phyloP scores from a whole-genome alignment of 2,888 invertebrate genomes.

The Bimastos eiseni region DNA sequence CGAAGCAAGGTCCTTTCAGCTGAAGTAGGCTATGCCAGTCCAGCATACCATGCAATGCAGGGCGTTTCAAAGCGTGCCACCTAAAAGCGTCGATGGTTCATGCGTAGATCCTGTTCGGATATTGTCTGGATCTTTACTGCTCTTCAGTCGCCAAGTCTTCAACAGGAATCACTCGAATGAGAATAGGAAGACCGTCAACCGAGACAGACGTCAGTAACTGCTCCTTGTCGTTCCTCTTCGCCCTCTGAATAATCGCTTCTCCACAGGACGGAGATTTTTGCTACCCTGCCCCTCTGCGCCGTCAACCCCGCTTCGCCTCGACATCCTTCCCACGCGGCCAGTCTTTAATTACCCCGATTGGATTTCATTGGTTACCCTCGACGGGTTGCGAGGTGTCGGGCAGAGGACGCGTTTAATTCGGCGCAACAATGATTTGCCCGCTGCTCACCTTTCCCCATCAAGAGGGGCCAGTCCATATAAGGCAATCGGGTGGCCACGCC shows the following conservation, averaged over 20 bases:
- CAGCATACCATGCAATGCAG: not conserved
- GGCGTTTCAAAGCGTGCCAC: not conserved
- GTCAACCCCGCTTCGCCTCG: not conserved
- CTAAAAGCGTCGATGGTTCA: not conserved
- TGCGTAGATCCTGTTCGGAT: not conserved
- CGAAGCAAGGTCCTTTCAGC: not conserved
- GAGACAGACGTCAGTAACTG: not conserved
- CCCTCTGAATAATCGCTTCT: not conserved
- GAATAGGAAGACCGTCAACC: not conserved
- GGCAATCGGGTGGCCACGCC: not conserved
- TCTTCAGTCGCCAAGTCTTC: not conserved
- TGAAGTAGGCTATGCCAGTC: not conserved
- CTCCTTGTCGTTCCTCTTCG: not conserved
- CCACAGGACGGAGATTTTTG: not conserved
- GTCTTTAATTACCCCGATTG: slow-evolving; percentile 24
- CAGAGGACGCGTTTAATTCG: slow-evolving; percentile 18
- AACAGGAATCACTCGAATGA: not conserved
- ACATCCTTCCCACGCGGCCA: not conserved
- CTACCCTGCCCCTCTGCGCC: not conserved
- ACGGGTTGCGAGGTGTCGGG: not conserved
- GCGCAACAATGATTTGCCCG: not conserved
- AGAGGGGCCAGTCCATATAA: not conserved
- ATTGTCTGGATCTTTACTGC: not conserved
- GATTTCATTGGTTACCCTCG: slow-evolving; percentile 22
- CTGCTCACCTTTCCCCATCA: not conserved